These are phyloP conservation scores for Pandemis corylana DNA, from an alignment of 2,888 invertebrate genomes.

Conservation along the genomic window DNA sequence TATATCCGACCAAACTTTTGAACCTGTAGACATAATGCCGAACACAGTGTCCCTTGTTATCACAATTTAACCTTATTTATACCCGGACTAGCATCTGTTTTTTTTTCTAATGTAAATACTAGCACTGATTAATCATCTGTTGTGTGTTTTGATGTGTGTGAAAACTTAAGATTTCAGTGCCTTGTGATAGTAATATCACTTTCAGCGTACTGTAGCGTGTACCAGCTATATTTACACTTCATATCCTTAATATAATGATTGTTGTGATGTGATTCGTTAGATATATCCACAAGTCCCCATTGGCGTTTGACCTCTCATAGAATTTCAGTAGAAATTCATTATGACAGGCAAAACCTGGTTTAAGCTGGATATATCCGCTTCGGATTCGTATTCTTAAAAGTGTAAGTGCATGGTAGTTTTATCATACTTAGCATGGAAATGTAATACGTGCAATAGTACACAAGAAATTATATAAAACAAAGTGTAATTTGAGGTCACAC, in stretches of 20 bases:
- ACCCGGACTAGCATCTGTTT: background rate
- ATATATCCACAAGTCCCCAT: background rate
- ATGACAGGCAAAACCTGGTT: background rate
- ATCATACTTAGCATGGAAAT: background rate
- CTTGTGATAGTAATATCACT: constrained; percentile 55
- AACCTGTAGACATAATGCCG: too few relatives aligned
- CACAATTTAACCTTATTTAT: background rate
- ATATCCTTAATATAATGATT: constrained; percentile 1
- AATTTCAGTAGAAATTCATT: background rate
- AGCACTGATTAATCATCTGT: background rate
- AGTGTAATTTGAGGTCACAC: background rate
- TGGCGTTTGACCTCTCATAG: constrained; percentile 3
- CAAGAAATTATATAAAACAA: background rate
- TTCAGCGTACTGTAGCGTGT: constrained; percentile 46
- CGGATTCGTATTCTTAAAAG: background rate
- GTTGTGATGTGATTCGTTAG: background rate
- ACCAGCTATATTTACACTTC: background rate
- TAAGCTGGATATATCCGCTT: background rate
- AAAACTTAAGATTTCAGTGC: constrained; percentile 57
- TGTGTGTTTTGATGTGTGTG: constrained; percentile 35
- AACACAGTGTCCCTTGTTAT: background rate
- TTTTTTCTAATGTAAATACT: background rate
- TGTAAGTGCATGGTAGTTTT: background rate
- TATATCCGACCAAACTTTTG: too few relatives aligned
- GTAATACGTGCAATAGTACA: background rate